A percentile compares a stretch with the other conserved stretches of the same genome.
Conservation (phyloP, 2,888 invertebrate species). For the Empis livida region DNA sequence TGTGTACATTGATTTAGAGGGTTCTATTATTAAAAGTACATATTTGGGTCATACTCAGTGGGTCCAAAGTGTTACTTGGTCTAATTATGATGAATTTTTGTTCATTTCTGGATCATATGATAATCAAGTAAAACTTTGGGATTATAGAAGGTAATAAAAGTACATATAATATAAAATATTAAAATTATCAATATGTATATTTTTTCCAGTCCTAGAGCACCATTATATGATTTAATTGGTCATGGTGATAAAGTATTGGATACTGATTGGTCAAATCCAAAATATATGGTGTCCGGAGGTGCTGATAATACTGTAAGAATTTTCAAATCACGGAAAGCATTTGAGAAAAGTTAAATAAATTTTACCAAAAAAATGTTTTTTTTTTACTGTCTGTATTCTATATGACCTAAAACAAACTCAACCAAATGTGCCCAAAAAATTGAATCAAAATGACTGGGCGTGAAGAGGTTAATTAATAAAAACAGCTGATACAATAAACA, state of each 20-base stretch:
- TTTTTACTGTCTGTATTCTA: too few relatives aligned
- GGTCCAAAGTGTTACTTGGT: slow-evolving; percentile 88
- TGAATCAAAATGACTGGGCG: too few relatives aligned
- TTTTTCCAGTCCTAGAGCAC: slow-evolving; percentile 65
- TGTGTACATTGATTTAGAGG: slow-evolving; percentile 55
- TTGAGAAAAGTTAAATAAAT: slow-evolving; percentile 7
- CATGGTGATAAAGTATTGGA: slow-evolving; percentile 89
- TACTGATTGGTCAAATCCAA: slow-evolving; percentile 86
- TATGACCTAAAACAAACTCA: too few relatives aligned
- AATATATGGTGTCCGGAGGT: slow-evolving; percentile 79
- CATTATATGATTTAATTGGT: slow-evolving; percentile 83
- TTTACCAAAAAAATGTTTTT: too few relatives aligned
- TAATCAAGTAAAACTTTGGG: slow-evolving; percentile 87
- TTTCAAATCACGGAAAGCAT: slow-evolving; percentile 47
- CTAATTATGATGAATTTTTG: slow-evolving; percentile 61
- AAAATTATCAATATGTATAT: not conserved
- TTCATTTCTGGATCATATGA: slow-evolving; percentile 93
- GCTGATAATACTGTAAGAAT: slow-evolving; percentile 87
- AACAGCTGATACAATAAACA: too few relatives aligned
- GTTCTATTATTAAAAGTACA: slow-evolving; percentile 71
- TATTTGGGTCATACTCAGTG: slow-evolving; percentile 78
- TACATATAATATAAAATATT: not conserved
- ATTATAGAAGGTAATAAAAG: slow-evolving; percentile 61
- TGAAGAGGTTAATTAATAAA: too few relatives aligned
- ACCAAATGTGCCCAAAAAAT: too few relatives aligned